Evolutionary conservation across 1,140 invertebrate genomes (phyloP), one percentile per base, ranked within the genome.

Genomic region (Lepeophtheirus salmonis): DNA sequence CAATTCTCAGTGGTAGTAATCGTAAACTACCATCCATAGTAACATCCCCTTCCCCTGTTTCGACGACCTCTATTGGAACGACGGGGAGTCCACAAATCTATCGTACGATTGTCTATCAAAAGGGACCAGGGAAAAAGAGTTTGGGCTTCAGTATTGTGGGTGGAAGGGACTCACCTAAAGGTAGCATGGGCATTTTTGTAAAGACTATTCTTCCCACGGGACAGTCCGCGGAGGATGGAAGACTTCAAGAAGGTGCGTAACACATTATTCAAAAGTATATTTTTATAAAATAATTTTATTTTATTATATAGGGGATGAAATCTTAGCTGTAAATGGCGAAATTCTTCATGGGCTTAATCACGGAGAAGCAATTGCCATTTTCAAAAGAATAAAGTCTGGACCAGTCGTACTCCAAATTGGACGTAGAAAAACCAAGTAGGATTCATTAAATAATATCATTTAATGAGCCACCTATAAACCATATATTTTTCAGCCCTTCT

Each of bases 281-380:
- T n/a, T 41, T 41, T 41, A 41, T 41, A 41, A 10, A 41, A 10
- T 41, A 41, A 41, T 41, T 41, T 41, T 41, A 41, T 41, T 41
- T 41, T n/a, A 41, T 10, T 41, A n/a, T 61, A n/a, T 63, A 67
- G 66, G 66, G 22, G 66, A 67, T 60, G 66, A 67, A 56, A 66
- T 67, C 25, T 63, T 67, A 50, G 64, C 66, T 17, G 63, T 94
- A 17, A 91, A 91, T 73, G 86, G 86, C 20, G 78, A 83, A 63
- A 77, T 81, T 14, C 79, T 88, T 64, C 80, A 84, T 63, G 84
- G 87, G 62, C 74, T 88, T 54, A 85, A 84, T 0, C 89, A 92
- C 71, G 76, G 81, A 23, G 83, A 90, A 72, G 87, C 86, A 3
- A 79, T 91, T 54, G 77, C 79, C 30, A 74, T 86, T 24, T 91